Conservation (phyloP, 2,888 invertebrate species). For the Cephus runcator region DNA sequence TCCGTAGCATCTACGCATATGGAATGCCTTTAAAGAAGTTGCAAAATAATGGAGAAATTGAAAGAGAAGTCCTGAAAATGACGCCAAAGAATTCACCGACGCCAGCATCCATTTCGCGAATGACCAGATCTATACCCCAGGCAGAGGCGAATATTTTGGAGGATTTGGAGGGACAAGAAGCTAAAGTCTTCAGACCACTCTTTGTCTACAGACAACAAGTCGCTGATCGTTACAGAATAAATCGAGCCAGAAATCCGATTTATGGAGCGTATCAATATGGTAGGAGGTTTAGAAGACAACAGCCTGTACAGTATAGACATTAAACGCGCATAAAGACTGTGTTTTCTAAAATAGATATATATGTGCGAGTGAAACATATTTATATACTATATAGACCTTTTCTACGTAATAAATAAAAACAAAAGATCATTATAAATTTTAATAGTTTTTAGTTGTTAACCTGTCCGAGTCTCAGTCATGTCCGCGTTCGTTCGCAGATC, state of each 20-base stretch:
- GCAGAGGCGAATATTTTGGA: slow-evolving; percentile 16
- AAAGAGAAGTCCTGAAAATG: slow-evolving; percentile 17
- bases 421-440: too few relatives aligned
- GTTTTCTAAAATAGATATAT: not conserved
- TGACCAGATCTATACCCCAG: slow-evolving; percentile 6
- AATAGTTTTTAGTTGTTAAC: too few relatives aligned
- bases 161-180: slow-evolving; percentile 48
- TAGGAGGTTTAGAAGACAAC: too few relatives aligned
- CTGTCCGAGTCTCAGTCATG: too few relatives aligned
- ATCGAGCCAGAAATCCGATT: slow-evolving; percentile 12
- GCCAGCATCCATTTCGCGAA: not conserved
- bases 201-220: slow-evolving; percentile 55
- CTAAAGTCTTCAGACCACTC: slow-evolving; percentile 55
- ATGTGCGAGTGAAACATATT: too few relatives aligned
- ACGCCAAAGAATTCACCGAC: not conserved
- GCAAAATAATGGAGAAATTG: slow-evolving; percentile 32
- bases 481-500: too few relatives aligned
- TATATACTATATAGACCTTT: too few relatives aligned
- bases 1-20: slow-evolving; percentile 35
- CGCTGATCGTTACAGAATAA: slow-evolving; percentile 31
- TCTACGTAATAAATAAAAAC: too few relatives aligned
- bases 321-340: not conserved
- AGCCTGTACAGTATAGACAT: not conserved
- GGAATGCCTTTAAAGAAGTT: slow-evolving; percentile 38
- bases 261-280: slow-evolving; percentile 22